These are phyloP conservation scores for Nesoenas mayeri DNA, from an alignment of 2,113 vertebrate species.

Conservation along the genomic window DNA sequence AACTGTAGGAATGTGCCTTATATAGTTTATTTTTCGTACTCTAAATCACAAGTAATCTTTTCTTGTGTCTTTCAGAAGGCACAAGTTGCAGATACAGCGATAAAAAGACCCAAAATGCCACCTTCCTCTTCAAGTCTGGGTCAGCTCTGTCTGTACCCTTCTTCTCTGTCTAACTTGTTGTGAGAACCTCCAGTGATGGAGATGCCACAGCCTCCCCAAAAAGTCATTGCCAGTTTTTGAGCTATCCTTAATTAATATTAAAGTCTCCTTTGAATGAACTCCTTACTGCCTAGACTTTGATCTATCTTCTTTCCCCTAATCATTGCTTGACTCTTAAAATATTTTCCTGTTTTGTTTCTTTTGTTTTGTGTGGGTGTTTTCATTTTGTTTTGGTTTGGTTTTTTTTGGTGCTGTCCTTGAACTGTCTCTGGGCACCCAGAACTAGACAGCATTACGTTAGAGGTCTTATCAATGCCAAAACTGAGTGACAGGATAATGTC, in stretches of 20 bases:
- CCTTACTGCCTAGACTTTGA: not conserved
- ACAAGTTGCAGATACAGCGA: not conserved
- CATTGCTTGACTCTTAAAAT: not conserved
- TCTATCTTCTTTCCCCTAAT: not conserved
- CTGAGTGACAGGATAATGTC: not conserved
- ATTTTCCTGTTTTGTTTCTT: not conserved
- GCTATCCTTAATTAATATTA: not conserved
- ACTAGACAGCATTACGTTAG: not conserved
- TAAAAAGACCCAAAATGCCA: not conserved
- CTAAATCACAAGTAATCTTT: not conserved
- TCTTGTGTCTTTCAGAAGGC: not conserved
- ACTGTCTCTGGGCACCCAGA: not conserved
- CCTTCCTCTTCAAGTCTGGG: not conserved
- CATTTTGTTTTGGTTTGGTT: not conserved
- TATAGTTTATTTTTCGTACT: constrained; percentile 3
- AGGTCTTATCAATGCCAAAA: not conserved
- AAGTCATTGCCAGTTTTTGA: not conserved
- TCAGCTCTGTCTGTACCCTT: not conserved
- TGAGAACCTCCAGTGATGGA: not conserved
- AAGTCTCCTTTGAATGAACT: not conserved
- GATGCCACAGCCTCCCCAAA: not conserved
- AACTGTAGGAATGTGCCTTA: constrained; percentile 15
- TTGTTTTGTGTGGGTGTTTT: too few relatives aligned
- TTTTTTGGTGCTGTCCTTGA: not conserved
- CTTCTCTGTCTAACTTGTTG: not conserved